Conservation (phyloP, 2,797 vertebrate genomes). For the Pipistrellus kuhlii region DNA sequence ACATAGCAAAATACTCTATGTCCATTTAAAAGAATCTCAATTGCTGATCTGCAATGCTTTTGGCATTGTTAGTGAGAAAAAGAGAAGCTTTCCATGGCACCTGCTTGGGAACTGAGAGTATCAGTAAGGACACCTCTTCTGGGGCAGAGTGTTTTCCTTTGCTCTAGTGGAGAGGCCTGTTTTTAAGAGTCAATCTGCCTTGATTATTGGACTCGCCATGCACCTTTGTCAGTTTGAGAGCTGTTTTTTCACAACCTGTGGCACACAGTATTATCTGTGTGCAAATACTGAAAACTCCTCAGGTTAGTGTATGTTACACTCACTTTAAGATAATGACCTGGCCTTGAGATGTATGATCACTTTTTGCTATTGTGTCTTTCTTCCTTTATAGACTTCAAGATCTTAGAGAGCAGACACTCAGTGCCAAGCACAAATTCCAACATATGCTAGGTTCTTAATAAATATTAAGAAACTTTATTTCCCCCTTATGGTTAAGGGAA, state of each 20-base stretch:
- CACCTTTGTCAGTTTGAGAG: not conserved
- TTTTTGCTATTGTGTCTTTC: not conserved
- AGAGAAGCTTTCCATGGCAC: not conserved
- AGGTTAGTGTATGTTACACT: not conserved
- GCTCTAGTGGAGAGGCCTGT: not conserved
- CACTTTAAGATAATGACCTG: not conserved
- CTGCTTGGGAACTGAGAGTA: not conserved
- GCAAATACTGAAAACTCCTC: not conserved
- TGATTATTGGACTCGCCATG: not conserved
- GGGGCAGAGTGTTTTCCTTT: not conserved
- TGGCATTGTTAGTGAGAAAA: not conserved
- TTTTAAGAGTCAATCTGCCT: not conserved
- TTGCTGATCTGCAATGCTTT: not conserved
- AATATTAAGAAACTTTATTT: not conserved
- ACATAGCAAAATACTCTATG: not conserved
- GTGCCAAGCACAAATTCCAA: not conserved
- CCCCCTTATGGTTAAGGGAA: not conserved
- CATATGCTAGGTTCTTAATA: not conserved
- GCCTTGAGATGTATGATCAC: not conserved
- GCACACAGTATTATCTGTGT: not conserved
- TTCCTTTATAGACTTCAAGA: not conserved
- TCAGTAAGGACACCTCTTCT: not conserved
- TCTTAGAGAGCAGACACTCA: not conserved
- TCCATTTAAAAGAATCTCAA: not conserved
- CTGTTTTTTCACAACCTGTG: not conserved